Percentiles rank a stretch among this genome's conserved stretches.
Conservation (phyloP, 2,797 vertebrate species). For the Sciurus vulgaris region DNA sequence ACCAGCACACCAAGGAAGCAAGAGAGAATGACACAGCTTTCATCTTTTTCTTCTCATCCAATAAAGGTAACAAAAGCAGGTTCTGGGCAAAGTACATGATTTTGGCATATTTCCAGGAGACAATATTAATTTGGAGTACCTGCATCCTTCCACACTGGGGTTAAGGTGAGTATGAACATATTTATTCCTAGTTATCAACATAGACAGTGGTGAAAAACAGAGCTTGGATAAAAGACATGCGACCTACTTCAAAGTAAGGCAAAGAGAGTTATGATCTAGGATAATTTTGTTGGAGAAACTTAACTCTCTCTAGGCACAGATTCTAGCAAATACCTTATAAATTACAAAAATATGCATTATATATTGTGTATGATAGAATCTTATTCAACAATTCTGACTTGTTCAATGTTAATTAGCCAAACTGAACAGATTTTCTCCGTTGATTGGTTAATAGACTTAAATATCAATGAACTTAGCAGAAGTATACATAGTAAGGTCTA, state of each 20-base stretch:
- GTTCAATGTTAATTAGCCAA: slow-evolving; percentile 62
- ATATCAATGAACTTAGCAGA: slow-evolving; percentile 69
- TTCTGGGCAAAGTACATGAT: background rate
- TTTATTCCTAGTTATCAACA: background rate
- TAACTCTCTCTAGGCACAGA: slow-evolving; percentile 31
- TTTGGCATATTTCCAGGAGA: background rate
- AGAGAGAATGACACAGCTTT: slow-evolving; percentile 60
- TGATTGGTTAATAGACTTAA: slow-evolving; percentile 61
- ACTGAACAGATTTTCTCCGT: slow-evolving; percentile 34
- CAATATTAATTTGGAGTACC: background rate
- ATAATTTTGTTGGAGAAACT: slow-evolving; percentile 14
- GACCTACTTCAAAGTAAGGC: slow-evolving; percentile 42
- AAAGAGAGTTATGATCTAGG: slow-evolving; percentile 34
- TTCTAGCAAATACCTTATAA: slow-evolving; percentile 13
- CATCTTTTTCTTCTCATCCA: slow-evolving; percentile 49
- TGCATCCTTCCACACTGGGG: background rate
- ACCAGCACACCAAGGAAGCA: slow-evolving; percentile 67
- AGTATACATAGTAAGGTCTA: slow-evolving; percentile 47
- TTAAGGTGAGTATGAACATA: background rate
- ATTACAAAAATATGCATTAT: background rate
- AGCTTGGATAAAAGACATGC: background rate
- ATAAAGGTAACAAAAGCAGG: slow-evolving; percentile 39
- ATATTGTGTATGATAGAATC: background rate
- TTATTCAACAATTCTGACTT: slow-evolving; percentile 45
- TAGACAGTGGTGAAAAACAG: background rate